Evolutionary conservation across 2,113 vertebrate species (phyloP).

Genomic region (Sinocyclocheilus anshuiensis): DNA sequence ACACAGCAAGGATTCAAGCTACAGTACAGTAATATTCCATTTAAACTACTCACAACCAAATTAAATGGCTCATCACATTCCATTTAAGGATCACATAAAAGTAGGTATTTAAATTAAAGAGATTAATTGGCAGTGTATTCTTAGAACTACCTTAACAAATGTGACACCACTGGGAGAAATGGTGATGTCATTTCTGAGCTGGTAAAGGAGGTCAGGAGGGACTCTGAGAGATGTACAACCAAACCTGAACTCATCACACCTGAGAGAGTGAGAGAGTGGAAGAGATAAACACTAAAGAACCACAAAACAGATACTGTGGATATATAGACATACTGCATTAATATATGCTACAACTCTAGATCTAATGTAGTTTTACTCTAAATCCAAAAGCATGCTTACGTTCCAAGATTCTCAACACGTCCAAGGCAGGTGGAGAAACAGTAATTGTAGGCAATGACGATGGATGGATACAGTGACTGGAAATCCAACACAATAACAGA

Average conservation of each 20-base stretch:
- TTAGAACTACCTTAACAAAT: slow-evolving; percentile 89
- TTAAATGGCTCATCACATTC: background rate
- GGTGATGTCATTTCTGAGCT: slow-evolving; percentile 91
- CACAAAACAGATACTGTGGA: background rate
- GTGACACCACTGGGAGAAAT: slow-evolving; percentile 93
- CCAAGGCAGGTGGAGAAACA: slow-evolving; percentile 98
- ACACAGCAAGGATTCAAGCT: background rate
- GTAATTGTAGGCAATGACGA: slow-evolving; percentile 99
- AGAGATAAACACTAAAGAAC: background rate
- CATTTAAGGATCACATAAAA: background rate
- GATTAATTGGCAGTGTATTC: background rate
- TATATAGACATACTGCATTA: background rate
- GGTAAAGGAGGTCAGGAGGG: slow-evolving; percentile 90
- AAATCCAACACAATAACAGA: slow-evolving; percentile 96
- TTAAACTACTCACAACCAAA: background rate
- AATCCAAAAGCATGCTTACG: slow-evolving; percentile 77
- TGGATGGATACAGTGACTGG: slow-evolving; percentile 96
- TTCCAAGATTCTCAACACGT: slow-evolving; percentile 90
- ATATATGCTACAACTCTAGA: background rate
- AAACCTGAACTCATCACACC: slow-evolving; percentile 92
- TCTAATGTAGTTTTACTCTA: background rate
- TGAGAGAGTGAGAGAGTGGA: slow-evolving; percentile 72
- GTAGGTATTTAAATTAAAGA: background rate
- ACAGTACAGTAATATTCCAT: background rate
- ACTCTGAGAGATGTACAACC: slow-evolving; percentile 92